Evolutionary conservation across 2,113 vertebrate genomes (phyloP).

Genomic region (Psittacara wagleri): DNA sequence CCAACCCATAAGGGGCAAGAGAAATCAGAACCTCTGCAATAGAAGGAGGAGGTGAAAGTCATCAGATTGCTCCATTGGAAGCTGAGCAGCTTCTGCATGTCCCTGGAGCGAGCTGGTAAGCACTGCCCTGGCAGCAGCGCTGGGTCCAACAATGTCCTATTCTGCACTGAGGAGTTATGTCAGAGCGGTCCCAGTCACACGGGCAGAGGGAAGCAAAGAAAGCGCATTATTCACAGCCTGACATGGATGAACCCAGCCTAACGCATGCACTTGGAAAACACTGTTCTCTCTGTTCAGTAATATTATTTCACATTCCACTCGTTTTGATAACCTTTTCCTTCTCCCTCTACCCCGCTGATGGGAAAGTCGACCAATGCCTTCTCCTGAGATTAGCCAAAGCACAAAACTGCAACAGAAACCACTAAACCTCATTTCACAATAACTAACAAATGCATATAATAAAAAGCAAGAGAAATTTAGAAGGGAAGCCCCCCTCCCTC

Average conservation of each 20-base stretch:
- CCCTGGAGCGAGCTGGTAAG: background rate
- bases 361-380: background rate
- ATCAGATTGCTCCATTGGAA: background rate
- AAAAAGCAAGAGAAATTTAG: background rate
- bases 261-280: conserved; percentile 69
- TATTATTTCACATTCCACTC: conserved; percentile 71
- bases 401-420: background rate
- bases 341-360: background rate
- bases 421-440: background rate
- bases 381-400: background rate
- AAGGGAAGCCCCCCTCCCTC: background rate
- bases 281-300: conserved; percentile 73
- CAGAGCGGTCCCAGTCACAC: conserved; percentile 66
- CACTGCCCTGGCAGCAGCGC: background rate
- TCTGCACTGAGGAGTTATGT: conserved; percentile 63
- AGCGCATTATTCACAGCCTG: conserved; percentile 69
- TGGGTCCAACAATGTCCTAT: conserved; percentile 62
- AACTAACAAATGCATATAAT: background rate
- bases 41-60: background rate
- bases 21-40: background rate
- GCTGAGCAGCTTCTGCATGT: background rate
- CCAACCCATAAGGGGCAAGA: background rate
- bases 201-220: conserved; percentile 49
- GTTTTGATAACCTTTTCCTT: conserved; percentile 77
- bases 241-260: conserved; percentile 52